Conservation (phyloP, 2,797 vertebrate species). For the Leuciscus waleckii region DNA sequence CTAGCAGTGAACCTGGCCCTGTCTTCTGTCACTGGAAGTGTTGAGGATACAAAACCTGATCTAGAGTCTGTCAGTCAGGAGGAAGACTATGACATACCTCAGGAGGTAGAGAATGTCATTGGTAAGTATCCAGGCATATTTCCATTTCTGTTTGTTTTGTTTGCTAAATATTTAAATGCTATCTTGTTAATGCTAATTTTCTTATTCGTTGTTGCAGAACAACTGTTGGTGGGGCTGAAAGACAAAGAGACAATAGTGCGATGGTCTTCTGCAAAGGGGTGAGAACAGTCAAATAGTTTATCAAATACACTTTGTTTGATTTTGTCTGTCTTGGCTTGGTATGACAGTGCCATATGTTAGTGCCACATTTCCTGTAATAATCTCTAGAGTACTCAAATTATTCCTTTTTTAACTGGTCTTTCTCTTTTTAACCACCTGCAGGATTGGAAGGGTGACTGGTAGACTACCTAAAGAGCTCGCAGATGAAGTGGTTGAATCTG, state of each 20-base stretch:
- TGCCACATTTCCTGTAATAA: neutral
- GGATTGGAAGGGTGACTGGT: conserved; percentile 93
- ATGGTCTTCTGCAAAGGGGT: conserved; percentile 99
- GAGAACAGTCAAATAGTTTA: conserved; percentile 38
- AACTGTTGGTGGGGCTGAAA: conserved; percentile 91
- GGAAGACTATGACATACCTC: conserved; percentile 91
- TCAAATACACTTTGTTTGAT: neutral
- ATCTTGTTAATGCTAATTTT: neutral
- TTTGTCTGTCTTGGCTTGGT: neutral
- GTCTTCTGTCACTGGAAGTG: conserved; percentile 49
- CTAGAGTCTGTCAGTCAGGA: conserved; percentile 71
- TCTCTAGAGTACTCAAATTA: neutral
- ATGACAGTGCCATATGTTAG: neutral
- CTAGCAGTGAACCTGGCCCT: conserved; percentile 85
- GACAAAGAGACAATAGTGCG: conserved; percentile 96
- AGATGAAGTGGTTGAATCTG: conserved; percentile 94
- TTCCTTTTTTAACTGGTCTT: neutral
- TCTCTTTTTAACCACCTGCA: conserved; percentile 64
- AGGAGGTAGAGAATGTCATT: conserved; percentile 92
- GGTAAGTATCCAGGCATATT: conserved; percentile 74
- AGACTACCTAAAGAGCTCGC: conserved; percentile 93
- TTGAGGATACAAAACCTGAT: conserved; percentile 56
- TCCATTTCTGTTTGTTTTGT: neutral
- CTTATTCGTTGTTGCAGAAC: conserved; percentile 77
- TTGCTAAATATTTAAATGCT: conserved; percentile 1